phyloP scores from a whole-genome alignment of 2,797 vertebrate species.

The Gymnopithys bicolor region DNA sequence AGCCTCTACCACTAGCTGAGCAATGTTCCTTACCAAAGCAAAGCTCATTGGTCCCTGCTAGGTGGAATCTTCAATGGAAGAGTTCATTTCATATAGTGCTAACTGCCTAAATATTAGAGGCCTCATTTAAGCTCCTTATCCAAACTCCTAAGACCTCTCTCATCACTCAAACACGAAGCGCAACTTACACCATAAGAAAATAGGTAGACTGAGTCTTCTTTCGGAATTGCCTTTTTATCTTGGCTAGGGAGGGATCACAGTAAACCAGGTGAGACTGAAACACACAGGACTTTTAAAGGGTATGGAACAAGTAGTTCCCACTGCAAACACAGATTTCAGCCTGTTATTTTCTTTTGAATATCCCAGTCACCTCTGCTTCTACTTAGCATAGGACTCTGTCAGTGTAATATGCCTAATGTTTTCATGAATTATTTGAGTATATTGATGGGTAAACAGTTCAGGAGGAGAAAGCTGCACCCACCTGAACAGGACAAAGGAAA shows the following conservation, averaged over 20 bases:
- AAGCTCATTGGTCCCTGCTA: not conserved
- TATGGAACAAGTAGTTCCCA: not conserved
- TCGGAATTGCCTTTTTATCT: not conserved
- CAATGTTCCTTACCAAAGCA: accelerated
- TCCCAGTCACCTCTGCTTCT: not conserved
- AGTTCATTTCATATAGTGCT: not conserved
- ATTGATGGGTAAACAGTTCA: not conserved
- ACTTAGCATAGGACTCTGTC: not conserved
- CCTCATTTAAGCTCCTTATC: not conserved
- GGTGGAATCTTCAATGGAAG: not conserved
- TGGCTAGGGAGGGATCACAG: not conserved
- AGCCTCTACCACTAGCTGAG: not conserved
- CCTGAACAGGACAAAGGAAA: not conserved
- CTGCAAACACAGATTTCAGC: not conserved
- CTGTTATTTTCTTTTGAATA: not conserved
- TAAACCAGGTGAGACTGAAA: not conserved
- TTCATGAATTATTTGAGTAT: not conserved
- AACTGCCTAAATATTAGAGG: not conserved
- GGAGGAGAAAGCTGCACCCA: not conserved
- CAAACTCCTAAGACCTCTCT: not conserved
- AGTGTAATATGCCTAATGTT: not conserved
- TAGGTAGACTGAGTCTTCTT: not conserved
- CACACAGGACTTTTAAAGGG: not conserved
- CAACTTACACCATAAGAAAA: not conserved
- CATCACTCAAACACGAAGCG: not conserved